Evolutionary conservation across 1,140 invertebrate species (phyloP), one percentile per base, ranked within the genome.

Genomic region (Drosophila asahinai): DNA sequence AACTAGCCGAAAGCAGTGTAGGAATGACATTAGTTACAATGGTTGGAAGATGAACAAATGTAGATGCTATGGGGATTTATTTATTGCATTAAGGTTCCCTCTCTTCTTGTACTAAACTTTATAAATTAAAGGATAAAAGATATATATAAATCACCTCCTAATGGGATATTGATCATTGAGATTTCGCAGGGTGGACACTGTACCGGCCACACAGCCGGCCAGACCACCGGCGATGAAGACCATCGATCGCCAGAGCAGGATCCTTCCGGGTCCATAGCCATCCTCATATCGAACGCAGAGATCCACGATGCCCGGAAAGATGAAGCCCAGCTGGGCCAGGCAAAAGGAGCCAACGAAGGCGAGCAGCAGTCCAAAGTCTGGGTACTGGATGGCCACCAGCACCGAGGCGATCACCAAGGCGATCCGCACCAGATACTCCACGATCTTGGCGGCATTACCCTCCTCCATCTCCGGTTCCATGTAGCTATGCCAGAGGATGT

Each of bases 341-440:
- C 82, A 86, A 51, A 86, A 86, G 6, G 83, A 81, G 9, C 83
- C 83, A 15, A 86, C 78, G 1, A 86, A 48, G 12, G 83, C 61
- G 7, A 86, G 75, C 5, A 86, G 30, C 2, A 86, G 17, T 0
- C 70, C 71, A 40, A 86, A 86, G 19, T 86, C 71, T 1, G 83
- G 83, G 49, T 51, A 86, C 14, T 49, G 63, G 6, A 86, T 86
- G n/a, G 75, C 83, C 48, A 77, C 68, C 9, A 86, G 79, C 2
- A 86, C 79, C 1, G 82, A 81, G 12, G 66, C 83, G 22, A 86
- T 55, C 0, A 81, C 83, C 55, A 86, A 38, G 40, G 83, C 79
- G 11, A 81, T 73, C 5, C 79, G 65, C 8, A 86, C 43, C 15
- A 86, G 27, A 52, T 48, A 72, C 43, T 86, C 70, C 17, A 86